These are phyloP conservation scores for Neria commutata DNA, from an alignment of 2,888 invertebrate species.

Conservation along the genomic window DNA sequence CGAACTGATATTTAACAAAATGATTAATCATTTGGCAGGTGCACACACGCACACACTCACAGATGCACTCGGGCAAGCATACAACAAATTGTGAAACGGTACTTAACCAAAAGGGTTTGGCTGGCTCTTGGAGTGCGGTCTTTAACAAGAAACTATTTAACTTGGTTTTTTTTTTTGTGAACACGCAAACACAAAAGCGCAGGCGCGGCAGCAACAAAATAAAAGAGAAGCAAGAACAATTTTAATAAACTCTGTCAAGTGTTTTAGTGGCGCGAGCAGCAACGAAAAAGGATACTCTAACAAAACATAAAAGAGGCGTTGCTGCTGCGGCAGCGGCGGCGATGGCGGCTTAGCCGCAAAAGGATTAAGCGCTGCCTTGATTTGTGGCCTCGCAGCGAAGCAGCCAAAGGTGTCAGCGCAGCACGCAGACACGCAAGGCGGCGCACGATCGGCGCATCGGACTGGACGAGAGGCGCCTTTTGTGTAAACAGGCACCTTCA, in stretches of 20 bases:
- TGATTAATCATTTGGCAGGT: conserved; percentile 60
- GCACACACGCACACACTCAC: conserved; percentile 24
- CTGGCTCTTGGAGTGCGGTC: conserved; percentile 14
- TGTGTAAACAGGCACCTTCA: conserved; percentile 32
- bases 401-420: not conserved
- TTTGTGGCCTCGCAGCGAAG: not conserved
- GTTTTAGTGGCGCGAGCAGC: conserved; percentile 22
- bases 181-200: not conserved
- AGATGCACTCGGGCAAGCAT: conserved; percentile 25
- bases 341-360: conserved; percentile 9
- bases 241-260: conserved; percentile 43
- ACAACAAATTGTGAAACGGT: conserved; percentile 33
- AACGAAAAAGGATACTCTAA: not conserved
- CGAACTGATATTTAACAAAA: conserved; percentile 38
- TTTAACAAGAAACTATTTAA: conserved; percentile 55
- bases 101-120: conserved; percentile 35
- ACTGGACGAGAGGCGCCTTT: conserved; percentile 1
- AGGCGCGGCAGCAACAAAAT: too few relatives aligned
- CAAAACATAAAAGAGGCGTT: conserved; percentile 25
- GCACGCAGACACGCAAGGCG: conserved; percentile 6
- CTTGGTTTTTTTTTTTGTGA: conserved; percentile 44
- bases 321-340: not conserved
- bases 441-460: not conserved
- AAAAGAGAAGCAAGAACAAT: not conserved
- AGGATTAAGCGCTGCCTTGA: conserved; percentile 1